A percentile compares a stretch with the other conserved stretches of the same genome.
These are phyloP conservation scores for Drosophila bocki DNA, from an alignment of 1,140 invertebrate species.

Conservation along the genomic window DNA sequence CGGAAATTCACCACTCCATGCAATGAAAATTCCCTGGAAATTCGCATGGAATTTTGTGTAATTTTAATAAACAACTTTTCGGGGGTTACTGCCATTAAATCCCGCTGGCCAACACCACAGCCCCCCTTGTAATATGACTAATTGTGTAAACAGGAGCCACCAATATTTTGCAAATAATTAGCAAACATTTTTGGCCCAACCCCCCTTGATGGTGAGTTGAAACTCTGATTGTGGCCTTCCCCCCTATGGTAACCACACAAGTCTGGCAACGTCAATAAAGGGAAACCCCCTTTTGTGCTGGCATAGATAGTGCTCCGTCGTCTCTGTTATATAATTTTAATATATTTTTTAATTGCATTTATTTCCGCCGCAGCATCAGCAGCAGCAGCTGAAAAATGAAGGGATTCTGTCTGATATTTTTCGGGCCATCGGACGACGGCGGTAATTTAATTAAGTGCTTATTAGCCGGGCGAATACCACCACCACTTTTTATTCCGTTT, in stretches of 20 bases:
- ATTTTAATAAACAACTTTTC: constrained; percentile 72
- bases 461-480: constrained; percentile 54
- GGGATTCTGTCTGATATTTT: constrained; percentile 34
- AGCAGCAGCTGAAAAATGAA: constrained; percentile 6
- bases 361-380: constrained; percentile 12
- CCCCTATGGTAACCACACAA: constrained; percentile 47
- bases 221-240: constrained; percentile 6
- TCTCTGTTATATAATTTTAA: constrained; percentile 71
- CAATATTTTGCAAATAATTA: constrained; percentile 81
- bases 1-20: background rate
- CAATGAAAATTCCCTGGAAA: constrained; percentile 28
- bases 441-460: constrained; percentile 74
- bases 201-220: constrained; percentile 16
- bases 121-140: constrained; percentile 43
- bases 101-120: background rate
- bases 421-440: constrained; percentile 30
- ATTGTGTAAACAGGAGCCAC: constrained; percentile 64
- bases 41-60: constrained; percentile 29
- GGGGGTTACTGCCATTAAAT: constrained; percentile 2
- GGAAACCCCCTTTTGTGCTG: background rate
- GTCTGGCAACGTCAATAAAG: constrained; percentile 58
- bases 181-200: constrained; percentile 60
- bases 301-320: constrained; percentile 17
- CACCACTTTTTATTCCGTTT: constrained; percentile 16
- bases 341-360: constrained; percentile 81